phyloP scores from a whole-genome alignment of 2,888 invertebrate species.

The Timema podura region DNA sequence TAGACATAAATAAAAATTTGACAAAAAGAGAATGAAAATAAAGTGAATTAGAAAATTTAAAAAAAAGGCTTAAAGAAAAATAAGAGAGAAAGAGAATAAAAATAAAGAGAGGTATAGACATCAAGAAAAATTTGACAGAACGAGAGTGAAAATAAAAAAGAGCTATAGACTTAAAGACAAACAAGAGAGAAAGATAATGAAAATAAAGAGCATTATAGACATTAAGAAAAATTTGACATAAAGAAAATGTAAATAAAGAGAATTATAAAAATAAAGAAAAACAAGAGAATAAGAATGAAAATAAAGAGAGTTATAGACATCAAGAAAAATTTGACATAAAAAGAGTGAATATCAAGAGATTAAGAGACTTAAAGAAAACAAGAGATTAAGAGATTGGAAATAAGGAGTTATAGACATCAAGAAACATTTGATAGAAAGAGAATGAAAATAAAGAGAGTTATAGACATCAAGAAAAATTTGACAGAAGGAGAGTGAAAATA shows the following conservation, averaged over 20 bases:
- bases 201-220: background rate
- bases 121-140: too few species aligned
- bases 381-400: background rate
- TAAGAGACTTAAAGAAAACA: conserved; percentile 11
- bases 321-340: conserved; percentile 18
- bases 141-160: background rate
- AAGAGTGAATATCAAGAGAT: conserved; percentile 18
- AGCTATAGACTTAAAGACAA: background rate
- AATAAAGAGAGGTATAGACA: background rate
- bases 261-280: background rate
- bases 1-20: conserved; percentile 15
- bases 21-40: conserved; percentile 19
- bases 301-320: conserved; percentile 30
- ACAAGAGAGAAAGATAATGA: background rate
- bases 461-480: background rate
- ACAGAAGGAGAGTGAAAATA: background rate
- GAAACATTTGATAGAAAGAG: background rate
- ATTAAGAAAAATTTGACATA: background rate
- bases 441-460: background rate
- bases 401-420: background rate
- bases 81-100: background rate
- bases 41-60: conserved; percentile 15
- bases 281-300: conserved; percentile 7
- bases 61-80: conserved; percentile 12
- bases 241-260: conserved; percentile 22